Base-by-base conservation (phyloP, 2,888 invertebrate genomes). In the Noctua comes region DNA sequence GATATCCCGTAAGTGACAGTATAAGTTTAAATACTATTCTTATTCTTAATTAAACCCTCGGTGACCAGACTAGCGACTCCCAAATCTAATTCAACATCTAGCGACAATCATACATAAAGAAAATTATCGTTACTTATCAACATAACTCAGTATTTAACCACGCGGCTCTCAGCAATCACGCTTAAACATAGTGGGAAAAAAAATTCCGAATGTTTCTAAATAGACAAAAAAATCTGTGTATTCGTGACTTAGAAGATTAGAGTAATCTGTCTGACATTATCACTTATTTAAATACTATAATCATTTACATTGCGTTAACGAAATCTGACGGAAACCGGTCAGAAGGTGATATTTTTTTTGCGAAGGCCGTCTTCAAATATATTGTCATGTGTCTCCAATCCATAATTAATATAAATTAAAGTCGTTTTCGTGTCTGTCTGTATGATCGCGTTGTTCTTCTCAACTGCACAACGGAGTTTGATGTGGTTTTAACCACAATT, bases 201-300 rank as follows among this genome's bases (percentile, higher is more conserved):
- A 36, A 31, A 27, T 76, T 68, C 68, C 31, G 40, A 68, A 68
- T 13, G 7, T 57, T 57, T 27, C 57, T 24, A 48, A 68, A n/a
- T 24, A 74, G 46, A 77, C 57, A 57, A 81, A 57, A 43, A 70
- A 79, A 59, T 1, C 16, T 36, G 5, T 69, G n/a, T 13, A 36
- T 68, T 84, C 84, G 83, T 84, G 84, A 85, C 78, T 71, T 68
- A 46, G 1, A 13, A 65, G 51, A 79, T 84, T 76, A 79, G 79
- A 64, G 48, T 76, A 73, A 84, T 83, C 79, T 74, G n/a, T 54
- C 68, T 21, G 4, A 59, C 64, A 84, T 84, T 76, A 86, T 79
- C 79, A 83, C 73, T 36, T 73, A 79, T 31, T 72, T 75, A 79
- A 75, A 83, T 86, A 79, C 5, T 27, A 59, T 66, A 79, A 83